Evolutionary conservation across 2,888 invertebrate genomes (phyloP), one percentile per base, ranked within the genome.

Genomic region (Masnerella sp.): DNA sequence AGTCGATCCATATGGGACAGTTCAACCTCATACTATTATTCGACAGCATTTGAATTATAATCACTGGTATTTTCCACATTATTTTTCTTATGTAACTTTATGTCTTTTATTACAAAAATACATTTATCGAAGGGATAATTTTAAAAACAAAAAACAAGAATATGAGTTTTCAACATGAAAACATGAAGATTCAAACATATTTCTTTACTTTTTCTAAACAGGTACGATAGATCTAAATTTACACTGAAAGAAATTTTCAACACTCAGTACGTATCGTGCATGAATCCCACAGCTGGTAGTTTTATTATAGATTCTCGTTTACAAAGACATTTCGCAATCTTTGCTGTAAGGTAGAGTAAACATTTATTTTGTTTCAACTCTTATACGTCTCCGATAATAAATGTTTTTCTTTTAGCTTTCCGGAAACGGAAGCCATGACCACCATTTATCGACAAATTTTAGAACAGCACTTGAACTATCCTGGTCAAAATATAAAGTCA

Each of bases 271-370:
- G 93, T 97, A 12, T 94, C 97, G 0, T 96, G 96, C 86, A 98
- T 98, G 98, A 98, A 98, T 88, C 98, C 98, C 0, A 96, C 97
- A 0, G 95, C 97, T 11, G 98, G 98, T 14, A 96, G 96, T 59
- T 98, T 98, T 85, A 96, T 96, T 12, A 97, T 98, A 62, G 95
- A 97, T 89, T 92, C 96, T 0, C 90, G 98, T 30, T 89, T 98
- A 9, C 97, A 97, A 85, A 88, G 96, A 65, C 96, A 96, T 84
- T 96, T 96, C 86, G 93, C 94, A 79, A 94, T 95, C 0, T 96
- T 96, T 86, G 94, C 95, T 36, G 92, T 95, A 43, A 93, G 92
- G 93, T 93, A 88, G n/a, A n/a, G n/a, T n/a, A n/a, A n/a, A n/a
- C n/a, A n/a, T n/a, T n/a, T n/a, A n/a, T n/a, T 40, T 5, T 1